phyloP scores from a whole-genome alignment of 2,888 invertebrate genomes.

The Dolomedes plantarius region DNA sequence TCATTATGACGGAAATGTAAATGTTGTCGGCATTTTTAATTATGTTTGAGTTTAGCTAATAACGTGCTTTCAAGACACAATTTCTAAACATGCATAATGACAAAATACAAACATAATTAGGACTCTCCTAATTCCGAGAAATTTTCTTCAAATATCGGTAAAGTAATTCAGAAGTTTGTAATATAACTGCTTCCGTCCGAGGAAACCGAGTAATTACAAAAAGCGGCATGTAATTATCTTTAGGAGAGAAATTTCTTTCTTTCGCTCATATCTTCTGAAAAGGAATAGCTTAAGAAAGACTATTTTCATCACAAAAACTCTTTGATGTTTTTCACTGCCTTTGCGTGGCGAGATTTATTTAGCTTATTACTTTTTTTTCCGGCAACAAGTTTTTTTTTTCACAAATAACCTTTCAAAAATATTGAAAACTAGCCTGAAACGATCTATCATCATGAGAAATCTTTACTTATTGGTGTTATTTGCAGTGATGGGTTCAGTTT shows the following conservation, averaged over 20 bases:
- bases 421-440: too few species aligned
- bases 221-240: constrained; percentile 17
- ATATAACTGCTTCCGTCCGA: not conserved
- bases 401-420: too few species aligned
- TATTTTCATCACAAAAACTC: not conserved
- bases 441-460: too few species aligned
- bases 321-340: not conserved
- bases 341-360: not conserved
- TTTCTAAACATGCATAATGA: not conserved
- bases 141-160: constrained; percentile 16
- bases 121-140: not conserved
- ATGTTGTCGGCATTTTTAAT: not conserved
- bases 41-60: not conserved
- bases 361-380: not conserved
- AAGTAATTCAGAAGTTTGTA: constrained; percentile 13
- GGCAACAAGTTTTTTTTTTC: not conserved
- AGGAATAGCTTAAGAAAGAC: constrained; percentile 3
- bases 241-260: constrained; percentile 1
- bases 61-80: not conserved
- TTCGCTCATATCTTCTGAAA: not conserved
- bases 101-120: not conserved
- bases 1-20: not conserved
- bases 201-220: constrained; percentile 10
- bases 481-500: too few species aligned
- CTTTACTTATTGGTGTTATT: too few species aligned